These are phyloP conservation scores for Nibea albiflora DNA, from an alignment of 2,113 vertebrate species.

Conservation along the genomic window DNA sequence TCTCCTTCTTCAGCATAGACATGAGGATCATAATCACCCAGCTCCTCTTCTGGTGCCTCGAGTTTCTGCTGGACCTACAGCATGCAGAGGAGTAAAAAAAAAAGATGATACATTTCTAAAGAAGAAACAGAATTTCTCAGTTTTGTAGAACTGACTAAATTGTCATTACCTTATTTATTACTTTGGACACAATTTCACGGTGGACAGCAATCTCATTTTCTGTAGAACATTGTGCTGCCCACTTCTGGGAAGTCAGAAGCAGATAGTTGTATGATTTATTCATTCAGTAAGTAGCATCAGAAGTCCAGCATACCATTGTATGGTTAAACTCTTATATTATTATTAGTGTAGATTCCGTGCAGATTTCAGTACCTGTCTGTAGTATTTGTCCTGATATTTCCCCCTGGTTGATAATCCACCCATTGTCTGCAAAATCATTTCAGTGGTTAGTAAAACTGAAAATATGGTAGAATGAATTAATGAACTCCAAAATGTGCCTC, in stretches of 20 bases:
- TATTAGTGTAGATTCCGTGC: background rate
- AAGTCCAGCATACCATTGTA: background rate
- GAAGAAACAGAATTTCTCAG: too few relatives aligned
- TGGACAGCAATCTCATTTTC: background rate
- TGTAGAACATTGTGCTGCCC: background rate
- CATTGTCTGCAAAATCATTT: conserved; percentile 23
- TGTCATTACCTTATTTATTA: conserved; percentile 25
- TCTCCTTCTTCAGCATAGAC: conserved; percentile 73
- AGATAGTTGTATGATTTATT: conserved; percentile 6
- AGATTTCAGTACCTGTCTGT: background rate
- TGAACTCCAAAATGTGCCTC: background rate
- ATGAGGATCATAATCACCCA: conserved; percentile 57
- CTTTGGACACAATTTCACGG: background rate
- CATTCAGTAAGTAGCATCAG: background rate
- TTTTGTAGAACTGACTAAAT: background rate
- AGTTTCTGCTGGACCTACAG: conserved; percentile 38
- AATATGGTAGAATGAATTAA: background rate
- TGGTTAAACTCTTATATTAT: background rate
- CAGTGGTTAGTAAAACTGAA: background rate
- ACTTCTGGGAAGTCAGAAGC: conserved; percentile 31
- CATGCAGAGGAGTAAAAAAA: background rate
- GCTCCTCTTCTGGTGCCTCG: conserved; percentile 37
- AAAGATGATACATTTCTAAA: background rate
- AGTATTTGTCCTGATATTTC: background rate
- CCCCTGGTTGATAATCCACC: background rate